Conservation (phyloP, 2,797 vertebrate species). For the Characodon lateralis region DNA sequence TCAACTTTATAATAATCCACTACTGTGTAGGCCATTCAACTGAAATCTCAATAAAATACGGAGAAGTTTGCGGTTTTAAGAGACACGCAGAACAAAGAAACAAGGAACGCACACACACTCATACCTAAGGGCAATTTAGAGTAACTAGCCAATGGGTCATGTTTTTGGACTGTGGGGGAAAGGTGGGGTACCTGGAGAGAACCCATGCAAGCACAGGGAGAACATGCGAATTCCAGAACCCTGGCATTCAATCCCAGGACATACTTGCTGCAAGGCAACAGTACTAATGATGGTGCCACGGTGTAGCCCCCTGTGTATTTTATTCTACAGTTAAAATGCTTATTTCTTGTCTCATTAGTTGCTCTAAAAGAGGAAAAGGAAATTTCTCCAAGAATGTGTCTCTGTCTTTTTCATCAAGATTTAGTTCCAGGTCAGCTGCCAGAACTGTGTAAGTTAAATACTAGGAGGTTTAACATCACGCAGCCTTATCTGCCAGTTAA, state of each 20-base stretch:
- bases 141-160: neutral
- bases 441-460: neutral
- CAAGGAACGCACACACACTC: neutral
- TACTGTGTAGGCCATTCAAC: neutral
- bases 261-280: neutral
- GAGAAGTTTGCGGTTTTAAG: neutral
- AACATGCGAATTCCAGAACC: neutral
- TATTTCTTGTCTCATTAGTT: neutral
- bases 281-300: too few relatives aligned
- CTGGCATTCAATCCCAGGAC: neutral
- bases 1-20: neutral
- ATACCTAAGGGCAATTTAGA: neutral
- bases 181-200: neutral
- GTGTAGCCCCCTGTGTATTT: neutral
- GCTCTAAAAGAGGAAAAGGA: neutral
- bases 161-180: neutral
- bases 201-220: neutral
- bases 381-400: neutral
- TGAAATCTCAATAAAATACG: neutral
- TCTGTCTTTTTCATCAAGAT: neutral
- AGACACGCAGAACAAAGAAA: neutral
- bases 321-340: too few relatives aligned
- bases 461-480: neutral
- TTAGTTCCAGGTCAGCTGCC: neutral
- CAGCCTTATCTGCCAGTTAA: neutral